Percentiles rank a stretch among this genome's conserved stretches.
Evolutionary conservation across 2,797 vertebrate species (phyloP).

Genomic region (Mareca strepera): DNA sequence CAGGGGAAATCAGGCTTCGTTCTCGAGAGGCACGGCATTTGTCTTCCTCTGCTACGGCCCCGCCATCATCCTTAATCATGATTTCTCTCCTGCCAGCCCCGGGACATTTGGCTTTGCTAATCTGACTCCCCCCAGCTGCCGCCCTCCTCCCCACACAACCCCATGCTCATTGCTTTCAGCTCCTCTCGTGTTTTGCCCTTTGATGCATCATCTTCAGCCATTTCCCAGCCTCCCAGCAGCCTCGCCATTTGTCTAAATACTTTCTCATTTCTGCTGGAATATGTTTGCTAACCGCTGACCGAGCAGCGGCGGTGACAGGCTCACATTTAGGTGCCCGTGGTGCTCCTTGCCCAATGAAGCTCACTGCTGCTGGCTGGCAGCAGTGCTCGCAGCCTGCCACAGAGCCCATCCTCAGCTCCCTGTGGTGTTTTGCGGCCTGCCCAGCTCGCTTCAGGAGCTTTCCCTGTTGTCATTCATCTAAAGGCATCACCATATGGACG

Average conservation of each 20-base stretch:
- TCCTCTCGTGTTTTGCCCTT: constrained; percentile 56
- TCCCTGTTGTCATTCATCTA: background rate
- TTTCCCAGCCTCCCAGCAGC: constrained; percentile 7
- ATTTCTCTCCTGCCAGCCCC: constrained; percentile 23
- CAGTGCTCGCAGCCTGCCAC: too few species aligned
- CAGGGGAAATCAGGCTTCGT: constrained; percentile 41
- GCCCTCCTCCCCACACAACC: constrained; percentile 29
- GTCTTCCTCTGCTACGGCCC: background rate
- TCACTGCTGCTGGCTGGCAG: background rate
- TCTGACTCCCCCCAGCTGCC: constrained; percentile 31
- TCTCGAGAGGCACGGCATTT: constrained; percentile 26
- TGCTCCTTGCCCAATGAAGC: constrained; percentile 1
- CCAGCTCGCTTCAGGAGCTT: background rate
- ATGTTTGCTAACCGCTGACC: constrained; percentile 12
- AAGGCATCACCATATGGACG: background rate
- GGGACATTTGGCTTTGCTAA: constrained; percentile 20
- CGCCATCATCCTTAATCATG: constrained; percentile 41
- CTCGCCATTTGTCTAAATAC: constrained; percentile 17
- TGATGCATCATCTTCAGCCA: constrained; percentile 51
- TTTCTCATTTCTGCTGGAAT: constrained; percentile 19
- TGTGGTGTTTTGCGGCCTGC: accelerated
- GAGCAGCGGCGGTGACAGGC: constrained; percentile 27
- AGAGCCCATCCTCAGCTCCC: background rate
- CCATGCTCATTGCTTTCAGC: constrained; percentile 6
- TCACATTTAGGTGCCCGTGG: background rate